Base-by-base conservation (phyloP, 2,113 vertebrate species). In the Ammodramus savannarum region DNA sequence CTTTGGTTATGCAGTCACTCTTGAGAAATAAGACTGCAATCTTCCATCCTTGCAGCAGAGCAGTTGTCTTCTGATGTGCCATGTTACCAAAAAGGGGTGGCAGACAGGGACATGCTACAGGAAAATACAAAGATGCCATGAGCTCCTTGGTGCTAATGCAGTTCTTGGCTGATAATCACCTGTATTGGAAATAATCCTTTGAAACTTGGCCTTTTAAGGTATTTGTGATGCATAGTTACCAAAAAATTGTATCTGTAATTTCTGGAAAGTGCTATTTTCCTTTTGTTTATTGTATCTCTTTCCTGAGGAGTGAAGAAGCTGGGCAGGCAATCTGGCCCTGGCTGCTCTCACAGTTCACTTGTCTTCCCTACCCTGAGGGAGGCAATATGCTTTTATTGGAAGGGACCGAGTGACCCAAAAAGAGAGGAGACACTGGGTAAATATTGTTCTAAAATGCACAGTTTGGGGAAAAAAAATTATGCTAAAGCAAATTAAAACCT, bases 331-430 rank as follows among this genome's bases (percentile, higher is more conserved):
- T 74, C 90, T 87, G 94, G 44, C 54, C 93, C 69, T 67, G 83
- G 13, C 48, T 79, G 87, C 38, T 87, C 89, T 92, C 3, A 13
- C 92, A 83, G 80, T 59, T 96, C 80, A 18, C 72, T 93, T 93
- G 65, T 93, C 97, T 97, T 89, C 94, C 76, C 75, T 96, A 16
- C 90, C 93, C 75, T 85, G 84, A 44, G 72, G 72, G 89, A 83
- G 74, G 73, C 96, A 92, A 90, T 80, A 76, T 87, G 78, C 62
- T 94, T 87, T 57, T 38, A 72, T 76, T 96, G 94, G 76, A 96
- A 97, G 63, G 85, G 44, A 73, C 55, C 4, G 13, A 71, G 82
- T 97, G 91, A 90, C 95, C 97, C 94, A 94, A 95, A 97, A 95
- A 95, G 90, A 88, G 85, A 91, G 62, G 77, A 54, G 62, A 36